Evolutionary conservation across 2,113 vertebrate genomes (phyloP), one percentile per base, ranked within the genome.

Genomic region (Eptesicus fuscus): DNA sequence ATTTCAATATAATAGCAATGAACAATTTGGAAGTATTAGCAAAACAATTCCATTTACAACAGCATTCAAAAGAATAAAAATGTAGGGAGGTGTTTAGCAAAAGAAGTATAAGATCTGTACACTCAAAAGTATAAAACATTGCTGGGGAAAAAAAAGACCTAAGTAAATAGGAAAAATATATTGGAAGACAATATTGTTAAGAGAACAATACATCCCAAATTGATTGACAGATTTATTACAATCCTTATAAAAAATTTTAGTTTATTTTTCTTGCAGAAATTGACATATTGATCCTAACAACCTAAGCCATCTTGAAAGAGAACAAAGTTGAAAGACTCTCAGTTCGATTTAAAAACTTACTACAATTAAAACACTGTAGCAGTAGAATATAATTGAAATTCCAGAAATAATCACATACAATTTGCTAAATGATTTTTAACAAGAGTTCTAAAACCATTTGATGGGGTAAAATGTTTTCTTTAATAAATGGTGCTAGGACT

Each of bases 291-390:
- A 77, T 83, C 3, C 8, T 87, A 73, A 71, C 30, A 59, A 4
- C 12, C 3, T 83, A 83, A 90, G 37, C 6, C 10, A 67, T 71
- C 32, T 71, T 17, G 37, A 77, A 85, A 83, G 20, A 76, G 1
- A 40, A 20, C 9, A 53, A 74, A 92, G 32, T 37, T 47, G 4
- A 59, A 63, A 5, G 14, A 59, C 11, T 77, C 22, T 37, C 0
- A 83, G 30, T 61, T 94, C 35, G 22, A 86, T 78, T 87, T 92
- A 9, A 61, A 93, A 93, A 92, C n/a, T 67, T 59, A 49, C 10
- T 69, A 47, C 5, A 44, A 71, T 92, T 67, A 73, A 82, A 90
- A 56, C 12, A 65, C 10, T 32, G 7, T 63, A 90, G 25, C 44
- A 73, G 53, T 79, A 59, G 2, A 77, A 87, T 42, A 37, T 20